Evolutionary conservation across 2,797 vertebrate species (phyloP).

Genomic region (Cuculus canorus): DNA sequence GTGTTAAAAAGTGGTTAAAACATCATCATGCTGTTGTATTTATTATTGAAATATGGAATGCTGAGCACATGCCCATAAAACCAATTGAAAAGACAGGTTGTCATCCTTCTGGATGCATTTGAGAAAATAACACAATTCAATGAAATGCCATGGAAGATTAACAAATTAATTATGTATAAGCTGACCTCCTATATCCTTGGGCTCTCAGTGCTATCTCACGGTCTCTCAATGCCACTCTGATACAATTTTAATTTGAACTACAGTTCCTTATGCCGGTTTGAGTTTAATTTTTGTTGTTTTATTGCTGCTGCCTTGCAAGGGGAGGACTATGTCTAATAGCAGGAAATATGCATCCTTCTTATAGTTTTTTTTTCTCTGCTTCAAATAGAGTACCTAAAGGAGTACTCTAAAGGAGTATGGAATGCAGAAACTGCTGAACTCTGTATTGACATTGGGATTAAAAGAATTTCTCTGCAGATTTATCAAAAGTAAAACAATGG

Average conservation of each 20-base stretch:
- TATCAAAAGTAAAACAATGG: not conserved
- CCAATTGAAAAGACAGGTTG: not conserved
- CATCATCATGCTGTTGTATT: not conserved
- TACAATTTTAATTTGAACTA: not conserved
- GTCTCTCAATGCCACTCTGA: not conserved
- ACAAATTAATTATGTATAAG: slow-evolving; percentile 39
- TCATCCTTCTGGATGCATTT: not conserved
- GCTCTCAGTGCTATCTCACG: not conserved
- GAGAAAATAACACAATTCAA: not conserved
- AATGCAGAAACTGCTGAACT: not conserved
- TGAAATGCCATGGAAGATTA: slow-evolving; percentile 31
- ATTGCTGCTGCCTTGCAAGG: not conserved
- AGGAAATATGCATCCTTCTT: not conserved
- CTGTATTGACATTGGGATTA: not conserved
- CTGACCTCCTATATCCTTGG: slow-evolving; percentile 21
- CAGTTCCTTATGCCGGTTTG: not conserved
- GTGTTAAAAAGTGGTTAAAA: not conserved
- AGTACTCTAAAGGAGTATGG: not conserved
- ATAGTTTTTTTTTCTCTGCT: not conserved
- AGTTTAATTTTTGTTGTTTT: not conserved
- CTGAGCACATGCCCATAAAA: not conserved
- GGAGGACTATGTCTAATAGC: not conserved
- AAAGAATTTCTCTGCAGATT: not conserved
- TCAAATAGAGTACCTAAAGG: not conserved
- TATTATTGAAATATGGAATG: not conserved